Conservation (phyloP, 2,888 invertebrate genomes). For the Gonocerus acuteangulatus region DNA sequence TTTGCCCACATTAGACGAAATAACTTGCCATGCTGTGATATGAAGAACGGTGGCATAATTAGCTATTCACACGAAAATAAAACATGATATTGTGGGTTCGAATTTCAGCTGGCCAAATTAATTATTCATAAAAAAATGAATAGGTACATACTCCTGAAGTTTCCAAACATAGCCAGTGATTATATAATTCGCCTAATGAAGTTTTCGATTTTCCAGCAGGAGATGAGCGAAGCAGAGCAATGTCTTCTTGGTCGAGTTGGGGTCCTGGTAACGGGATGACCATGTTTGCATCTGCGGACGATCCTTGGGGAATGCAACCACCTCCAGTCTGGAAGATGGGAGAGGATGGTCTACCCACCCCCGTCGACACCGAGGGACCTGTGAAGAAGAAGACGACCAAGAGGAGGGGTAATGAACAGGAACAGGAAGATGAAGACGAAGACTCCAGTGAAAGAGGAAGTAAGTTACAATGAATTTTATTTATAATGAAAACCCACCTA, state of each 20-base stretch:
- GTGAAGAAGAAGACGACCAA: constrained; percentile 3
- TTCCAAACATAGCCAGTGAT: too few species aligned
- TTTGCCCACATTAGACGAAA: too few species aligned
- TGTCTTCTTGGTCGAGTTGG: constrained; percentile 39
- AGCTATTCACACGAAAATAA: too few species aligned
- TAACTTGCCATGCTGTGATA: too few species aligned
- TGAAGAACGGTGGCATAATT: too few species aligned
- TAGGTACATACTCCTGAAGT: too few species aligned
- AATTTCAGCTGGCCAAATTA: too few species aligned
- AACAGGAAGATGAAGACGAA: constrained; percentile 17
- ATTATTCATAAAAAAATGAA: too few species aligned
- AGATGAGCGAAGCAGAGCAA: constrained; percentile 29
- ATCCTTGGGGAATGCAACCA: constrained; percentile 22
- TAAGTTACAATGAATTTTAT: neutral
- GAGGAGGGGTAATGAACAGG: constrained; percentile 17
- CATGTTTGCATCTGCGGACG: constrained; percentile 36
- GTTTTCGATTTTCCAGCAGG: too few species aligned
- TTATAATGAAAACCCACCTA: too few species aligned
- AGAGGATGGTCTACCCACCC: neutral
- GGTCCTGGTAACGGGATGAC: constrained; percentile 39
- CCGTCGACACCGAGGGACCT: neutral
- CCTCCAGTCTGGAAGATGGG: constrained; percentile 15
- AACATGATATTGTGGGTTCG: too few species aligned
- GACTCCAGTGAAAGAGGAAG: constrained; percentile 6
- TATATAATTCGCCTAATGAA: too few species aligned